Base-by-base conservation (phyloP, 2,113 vertebrate species). In the Cephalopholis sonnerati region DNA sequence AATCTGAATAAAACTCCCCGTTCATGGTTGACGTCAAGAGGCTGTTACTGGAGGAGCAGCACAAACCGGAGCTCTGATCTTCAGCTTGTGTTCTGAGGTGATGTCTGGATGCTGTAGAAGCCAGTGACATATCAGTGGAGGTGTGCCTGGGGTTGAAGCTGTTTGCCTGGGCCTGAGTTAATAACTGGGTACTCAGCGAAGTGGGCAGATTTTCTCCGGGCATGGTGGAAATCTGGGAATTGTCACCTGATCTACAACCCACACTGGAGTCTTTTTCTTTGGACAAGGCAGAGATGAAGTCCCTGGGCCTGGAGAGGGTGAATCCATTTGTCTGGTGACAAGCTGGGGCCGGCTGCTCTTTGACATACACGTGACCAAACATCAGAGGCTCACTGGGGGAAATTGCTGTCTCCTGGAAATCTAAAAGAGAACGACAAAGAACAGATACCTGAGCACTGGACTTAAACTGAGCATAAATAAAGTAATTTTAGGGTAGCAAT, bases 321-420 rank as follows among this genome's bases (percentile, higher is more conserved):
- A 93, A 79, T 10, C 91, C 83, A 51, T 93, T 94, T 3, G 94
- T 94, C 83, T 96, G 95, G n/a, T 92, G 89, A 50, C 84, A 90
- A 7, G 88, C 58, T 0, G 93, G 87, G 15, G 90, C 91, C 29
- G 89, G 79, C 69, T 94, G 91, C 62, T 96, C 96, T 9, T 86
- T 93, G 9, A 96, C 92, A n/a, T 96, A 66, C 6, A 96, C 69
- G 0, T 96, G 95, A 63, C 95, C 96, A 39, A 90, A 95, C 4
- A 90, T 74, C 78, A 85, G 92, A 59, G 92, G 89, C 7, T 93
- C 88, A 20, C 54, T 79, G 79, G 89, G 51, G 10, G 27, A 12
- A 17, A 25, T 5, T 25, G 22, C 66, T 5, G 81, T 46, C 53
- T 80, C 70, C 70, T 65, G 77, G 44, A 44, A 16, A 48, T 91